Evolutionary conservation across 2,797 vertebrate species (phyloP).

Genomic region (Clarias platycephalus): DNA sequence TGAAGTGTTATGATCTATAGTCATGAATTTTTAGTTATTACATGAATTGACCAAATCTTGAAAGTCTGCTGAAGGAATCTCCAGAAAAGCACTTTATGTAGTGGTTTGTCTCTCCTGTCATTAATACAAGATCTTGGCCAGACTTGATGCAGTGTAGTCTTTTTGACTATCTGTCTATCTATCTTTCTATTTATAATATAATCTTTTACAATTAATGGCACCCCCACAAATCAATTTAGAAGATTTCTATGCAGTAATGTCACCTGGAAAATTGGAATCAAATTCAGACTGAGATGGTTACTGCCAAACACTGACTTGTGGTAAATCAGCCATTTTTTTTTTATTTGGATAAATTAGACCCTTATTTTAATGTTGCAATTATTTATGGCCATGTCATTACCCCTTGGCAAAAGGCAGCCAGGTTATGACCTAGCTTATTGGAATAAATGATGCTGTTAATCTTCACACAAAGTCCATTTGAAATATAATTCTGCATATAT

Average conservation of each 20-base stretch:
- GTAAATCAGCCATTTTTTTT: background rate
- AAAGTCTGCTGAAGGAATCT: no score
- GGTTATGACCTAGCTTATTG: background rate
- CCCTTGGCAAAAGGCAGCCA: background rate
- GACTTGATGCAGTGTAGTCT: no score
- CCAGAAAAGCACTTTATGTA: no score
- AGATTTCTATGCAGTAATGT: background rate
- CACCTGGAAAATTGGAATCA: background rate
- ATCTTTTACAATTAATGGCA: background rate
- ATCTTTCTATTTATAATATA: no score
- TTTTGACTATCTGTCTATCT: no score
- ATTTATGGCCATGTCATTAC: background rate
- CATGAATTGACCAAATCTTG: no score
- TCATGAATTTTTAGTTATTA: no score
- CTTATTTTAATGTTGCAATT: background rate
- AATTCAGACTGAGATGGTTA: background rate
- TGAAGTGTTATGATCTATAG: no score
- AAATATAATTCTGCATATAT: background rate
- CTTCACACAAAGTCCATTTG: background rate
- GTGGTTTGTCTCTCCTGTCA: no score
- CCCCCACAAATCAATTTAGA: background rate
- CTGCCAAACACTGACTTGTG: background rate
- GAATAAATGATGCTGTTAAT: background rate
- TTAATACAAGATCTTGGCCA: no score
- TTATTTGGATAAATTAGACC: conserved; percentile 8